Percentiles rank a stretch among this genome's conserved stretches.
Evolutionary conservation across 2,113 vertebrate species (phyloP).

Genomic region (Struthio camelus): DNA sequence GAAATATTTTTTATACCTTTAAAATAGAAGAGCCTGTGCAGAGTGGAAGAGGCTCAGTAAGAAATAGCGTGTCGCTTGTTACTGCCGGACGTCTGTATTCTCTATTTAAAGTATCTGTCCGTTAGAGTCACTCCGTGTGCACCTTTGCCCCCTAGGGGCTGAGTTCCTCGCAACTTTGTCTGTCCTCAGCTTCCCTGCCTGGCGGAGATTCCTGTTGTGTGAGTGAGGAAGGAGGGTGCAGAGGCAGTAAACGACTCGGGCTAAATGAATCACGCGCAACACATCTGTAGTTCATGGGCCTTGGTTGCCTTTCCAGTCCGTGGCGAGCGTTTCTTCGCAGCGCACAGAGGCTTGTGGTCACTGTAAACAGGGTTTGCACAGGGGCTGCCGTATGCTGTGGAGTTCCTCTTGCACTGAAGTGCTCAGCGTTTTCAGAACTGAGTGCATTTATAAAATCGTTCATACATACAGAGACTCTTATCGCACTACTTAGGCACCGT

Average conservation of each 20-base stretch:
- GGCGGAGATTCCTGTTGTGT: background rate
- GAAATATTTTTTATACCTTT: background rate
- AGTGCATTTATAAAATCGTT: background rate
- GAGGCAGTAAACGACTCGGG: background rate
- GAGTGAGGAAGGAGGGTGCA: background rate
- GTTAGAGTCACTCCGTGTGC: background rate
- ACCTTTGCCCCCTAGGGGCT: background rate
- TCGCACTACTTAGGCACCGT: background rate
- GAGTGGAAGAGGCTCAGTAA: background rate
- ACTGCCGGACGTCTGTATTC: background rate
- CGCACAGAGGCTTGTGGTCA: background rate
- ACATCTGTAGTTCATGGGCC: background rate
- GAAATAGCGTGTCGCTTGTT: background rate
- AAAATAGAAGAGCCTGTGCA: background rate
- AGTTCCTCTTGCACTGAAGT: background rate
- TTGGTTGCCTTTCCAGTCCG: background rate
- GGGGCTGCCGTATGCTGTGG: background rate
- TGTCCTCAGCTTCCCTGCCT: background rate
- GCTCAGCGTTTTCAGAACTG: background rate
- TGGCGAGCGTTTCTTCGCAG: background rate
- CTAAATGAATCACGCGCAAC: background rate
- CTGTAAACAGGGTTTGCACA: background rate
- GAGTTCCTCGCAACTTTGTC: background rate
- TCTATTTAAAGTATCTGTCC: background rate
- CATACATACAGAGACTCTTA: background rate